Percentiles rank a stretch among this genome's conserved stretches.
phyloP scores from a whole-genome alignment of 2,888 invertebrate species.

The Tetranychus truncatus region DNA sequence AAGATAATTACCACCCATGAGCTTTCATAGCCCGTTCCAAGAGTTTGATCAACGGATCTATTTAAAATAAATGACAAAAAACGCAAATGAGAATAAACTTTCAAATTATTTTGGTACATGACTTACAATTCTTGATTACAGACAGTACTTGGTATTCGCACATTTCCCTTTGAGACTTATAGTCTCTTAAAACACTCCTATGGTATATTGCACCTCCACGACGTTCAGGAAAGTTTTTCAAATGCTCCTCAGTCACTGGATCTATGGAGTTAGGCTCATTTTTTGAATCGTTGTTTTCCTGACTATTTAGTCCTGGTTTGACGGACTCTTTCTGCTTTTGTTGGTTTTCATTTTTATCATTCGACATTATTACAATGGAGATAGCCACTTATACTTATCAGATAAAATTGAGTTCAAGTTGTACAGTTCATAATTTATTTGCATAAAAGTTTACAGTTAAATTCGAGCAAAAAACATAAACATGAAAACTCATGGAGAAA shows the following conservation, averaged over 20 bases:
- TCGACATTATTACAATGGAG: no score
- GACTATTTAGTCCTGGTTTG: neutral
- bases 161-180: neutral
- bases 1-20: conserved; percentile 49
- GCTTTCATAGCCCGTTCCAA: conserved; percentile 65
- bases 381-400: no score
- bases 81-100: neutral
- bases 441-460: no score
- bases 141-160: neutral
- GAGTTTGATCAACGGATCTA: conserved; percentile 57
- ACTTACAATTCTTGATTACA: neutral
- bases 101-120: neutral
- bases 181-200: neutral
- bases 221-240: neutral
- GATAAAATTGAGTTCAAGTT: no score
- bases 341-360: no score
- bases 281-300: neutral
- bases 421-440: no score
- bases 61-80: neutral
- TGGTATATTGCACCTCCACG: neutral
- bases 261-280: neutral
- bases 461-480: no score
- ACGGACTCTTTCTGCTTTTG: neutral
- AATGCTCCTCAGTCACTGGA: neutral
- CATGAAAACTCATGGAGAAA: no score